Evolutionary conservation across 2,113 vertebrate species (phyloP).

Genomic region (Suncus etruscus): DNA sequence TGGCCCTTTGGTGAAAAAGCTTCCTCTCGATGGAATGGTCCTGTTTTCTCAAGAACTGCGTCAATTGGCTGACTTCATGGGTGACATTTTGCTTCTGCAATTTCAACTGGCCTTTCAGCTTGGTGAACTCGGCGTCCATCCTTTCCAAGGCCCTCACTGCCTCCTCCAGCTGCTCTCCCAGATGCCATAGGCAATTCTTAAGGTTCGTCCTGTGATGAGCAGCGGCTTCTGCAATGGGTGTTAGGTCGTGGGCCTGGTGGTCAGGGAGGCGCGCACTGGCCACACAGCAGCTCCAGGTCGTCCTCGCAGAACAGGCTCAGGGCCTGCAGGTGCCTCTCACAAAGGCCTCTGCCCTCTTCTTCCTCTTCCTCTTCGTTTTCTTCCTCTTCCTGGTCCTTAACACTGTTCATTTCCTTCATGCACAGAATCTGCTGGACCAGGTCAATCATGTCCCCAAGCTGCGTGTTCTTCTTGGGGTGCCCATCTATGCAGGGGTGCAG

Average conservation of each 20-base stretch:
- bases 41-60: too few species aligned
- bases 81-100: too few species aligned
- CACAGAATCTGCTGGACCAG: background rate
- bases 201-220: background rate
- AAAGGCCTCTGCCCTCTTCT: background rate
- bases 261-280: background rate
- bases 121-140: too few species aligned
- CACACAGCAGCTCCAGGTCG: constrained; percentile 59
- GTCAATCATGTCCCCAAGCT: background rate
- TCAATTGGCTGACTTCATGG: too few species aligned
- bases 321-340: background rate
- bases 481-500: background rate
- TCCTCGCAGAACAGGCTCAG: constrained; percentile 66
- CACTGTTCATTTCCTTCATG: background rate
- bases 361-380: too few species aligned
- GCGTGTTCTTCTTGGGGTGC: background rate
- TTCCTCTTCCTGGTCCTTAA: too few species aligned
- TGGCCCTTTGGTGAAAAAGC: too few species aligned
- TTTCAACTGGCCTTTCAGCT: too few species aligned
- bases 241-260: background rate
- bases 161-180: background rate
- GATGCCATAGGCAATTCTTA: background rate
- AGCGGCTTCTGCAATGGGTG: background rate
- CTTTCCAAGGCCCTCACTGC: background rate
- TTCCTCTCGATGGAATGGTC: too few species aligned